Base-by-base conservation (phyloP, 2,888 invertebrate species). In the Eustalomyia histrio region DNA sequence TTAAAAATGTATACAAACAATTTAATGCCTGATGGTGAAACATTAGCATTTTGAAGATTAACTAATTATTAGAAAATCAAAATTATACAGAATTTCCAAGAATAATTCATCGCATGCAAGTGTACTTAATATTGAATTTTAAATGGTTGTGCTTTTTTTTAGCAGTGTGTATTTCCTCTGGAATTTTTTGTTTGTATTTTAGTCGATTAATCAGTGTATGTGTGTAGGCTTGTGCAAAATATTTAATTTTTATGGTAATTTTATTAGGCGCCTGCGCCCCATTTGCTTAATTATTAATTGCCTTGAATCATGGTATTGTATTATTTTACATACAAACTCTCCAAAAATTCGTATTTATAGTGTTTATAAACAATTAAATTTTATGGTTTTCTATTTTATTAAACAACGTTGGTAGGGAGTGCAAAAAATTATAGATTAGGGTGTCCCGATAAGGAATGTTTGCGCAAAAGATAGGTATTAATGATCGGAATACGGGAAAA, bases 231-330 rank as follows among this genome's bases (percentile, higher is more conserved):
- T 39, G 39, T 1, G 7, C 39, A 39, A 39, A 39, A 29, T 7
- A 29, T 1, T 6, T 6, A 76, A 78, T 60, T 72, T 52, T 78
- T 76, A 80, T 76, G 63, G 67, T 58, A 61, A 52, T 72, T 80
- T 71, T 68, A 73, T 74, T 76, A 76, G 80, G 80, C 80, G 80
- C 80, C 80, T 81, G 76, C 76, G 61, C 72, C 61, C 67, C 53
- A 68, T 80, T 67, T 29, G 29, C 29, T 29, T 72, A 76, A 76
- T 65, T 60, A 60, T 29, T 60, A 69, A 76, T 69, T 78, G 73
- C 65, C 76, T 74, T 24, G 53, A 65, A 76, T 47, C 64, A 73
- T 63, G 50, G 33, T 35, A 17, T 29, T 18, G 33, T 35, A 17
- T 29, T 18, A 35, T 52, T 52, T 47, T 43, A 69, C 47, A 33